Evolutionary conservation across 30 jellyfish, hydroid and myxozoan genomes (phyloP).

Genomic region (Cassiopea xamachana): DNA sequence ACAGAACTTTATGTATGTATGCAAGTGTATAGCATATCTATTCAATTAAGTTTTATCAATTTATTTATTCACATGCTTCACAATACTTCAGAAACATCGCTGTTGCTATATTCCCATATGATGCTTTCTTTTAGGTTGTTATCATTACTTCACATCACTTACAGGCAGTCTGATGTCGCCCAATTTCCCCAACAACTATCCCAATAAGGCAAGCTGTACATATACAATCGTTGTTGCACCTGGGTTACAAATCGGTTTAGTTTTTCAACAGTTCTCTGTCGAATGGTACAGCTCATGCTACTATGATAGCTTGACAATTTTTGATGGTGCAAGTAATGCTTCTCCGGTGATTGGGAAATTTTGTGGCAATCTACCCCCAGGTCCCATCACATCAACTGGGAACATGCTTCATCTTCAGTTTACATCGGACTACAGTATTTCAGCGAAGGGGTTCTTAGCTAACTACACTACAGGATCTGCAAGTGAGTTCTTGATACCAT

Average conservation of each 20-base stretch:
- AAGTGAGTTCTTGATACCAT: constrained; percentile 50
- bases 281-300: constrained; percentile 74
- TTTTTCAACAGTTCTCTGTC: constrained; percentile 52
- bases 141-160: constrained; percentile 55
- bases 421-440: constrained; percentile 59
- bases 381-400: constrained; percentile 78
- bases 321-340: constrained; percentile 82
- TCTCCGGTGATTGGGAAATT: constrained; percentile 75
- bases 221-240: constrained; percentile 78
- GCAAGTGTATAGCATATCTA: no score
- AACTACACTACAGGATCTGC: constrained; percentile 78
- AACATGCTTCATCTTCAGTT: constrained; percentile 63
- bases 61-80: no score
- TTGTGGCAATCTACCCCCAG: constrained; percentile 80
- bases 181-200: constrained; percentile 80
- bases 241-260: constrained; percentile 74
- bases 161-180: constrained; percentile 75
- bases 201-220: constrained; percentile 70
- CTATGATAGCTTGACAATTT: constrained; percentile 72
- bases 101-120: no score
- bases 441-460: constrained; percentile 80
- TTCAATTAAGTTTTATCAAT: no score
- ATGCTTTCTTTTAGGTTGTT: constrained; percentile 53
- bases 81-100: no score
- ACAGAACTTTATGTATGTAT: no score